phyloP scores from a whole-genome alignment of 2,797 vertebrate genomes.

The Pelobates cultripes region DNA sequence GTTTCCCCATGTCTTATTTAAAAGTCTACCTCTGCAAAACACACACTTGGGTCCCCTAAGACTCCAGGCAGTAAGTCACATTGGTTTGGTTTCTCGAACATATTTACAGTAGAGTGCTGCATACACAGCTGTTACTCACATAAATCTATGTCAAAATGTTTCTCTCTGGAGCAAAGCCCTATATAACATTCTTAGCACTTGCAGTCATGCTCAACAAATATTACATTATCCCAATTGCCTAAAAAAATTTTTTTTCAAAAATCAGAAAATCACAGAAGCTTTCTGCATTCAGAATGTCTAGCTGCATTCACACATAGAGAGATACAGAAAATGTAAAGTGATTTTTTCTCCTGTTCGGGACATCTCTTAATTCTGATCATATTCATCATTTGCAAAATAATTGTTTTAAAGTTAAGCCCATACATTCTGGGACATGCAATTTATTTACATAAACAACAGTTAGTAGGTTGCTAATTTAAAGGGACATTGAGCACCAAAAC shows the following conservation, averaged over 20 bases:
- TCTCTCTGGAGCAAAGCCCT: conserved; percentile 42
- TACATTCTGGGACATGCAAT: too few species aligned
- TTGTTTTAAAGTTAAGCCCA: too few species aligned
- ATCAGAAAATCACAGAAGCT: conserved; percentile 3
- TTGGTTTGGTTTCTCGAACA: conserved; percentile 36
- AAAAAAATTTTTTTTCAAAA: too few species aligned
- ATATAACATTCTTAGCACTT: conserved; percentile 44
- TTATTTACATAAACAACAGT: too few species aligned
- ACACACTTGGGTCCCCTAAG: conserved; percentile 17
- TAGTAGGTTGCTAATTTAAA: too few species aligned
- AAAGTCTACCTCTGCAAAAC: conserved; percentile 29
- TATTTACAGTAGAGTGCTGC: conserved; percentile 31
- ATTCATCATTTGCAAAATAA: too few species aligned
- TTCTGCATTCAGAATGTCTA: neutral
- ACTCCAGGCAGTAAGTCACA: conserved; percentile 26
- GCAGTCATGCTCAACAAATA: conserved; percentile 40
- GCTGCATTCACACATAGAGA: neutral
- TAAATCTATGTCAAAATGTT: conserved; percentile 48
- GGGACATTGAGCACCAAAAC: too few species aligned
- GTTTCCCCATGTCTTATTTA: conserved; percentile 33
- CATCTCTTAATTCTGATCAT: too few species aligned
- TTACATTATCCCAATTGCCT: neutral
- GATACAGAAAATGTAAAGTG: neutral
- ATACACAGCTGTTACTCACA: conserved; percentile 42
- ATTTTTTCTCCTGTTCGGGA: too few species aligned